These are phyloP conservation scores for Lateolabrax maculatus DNA, from an alignment of 2,797 vertebrate genomes.

Conservation along the genomic window DNA sequence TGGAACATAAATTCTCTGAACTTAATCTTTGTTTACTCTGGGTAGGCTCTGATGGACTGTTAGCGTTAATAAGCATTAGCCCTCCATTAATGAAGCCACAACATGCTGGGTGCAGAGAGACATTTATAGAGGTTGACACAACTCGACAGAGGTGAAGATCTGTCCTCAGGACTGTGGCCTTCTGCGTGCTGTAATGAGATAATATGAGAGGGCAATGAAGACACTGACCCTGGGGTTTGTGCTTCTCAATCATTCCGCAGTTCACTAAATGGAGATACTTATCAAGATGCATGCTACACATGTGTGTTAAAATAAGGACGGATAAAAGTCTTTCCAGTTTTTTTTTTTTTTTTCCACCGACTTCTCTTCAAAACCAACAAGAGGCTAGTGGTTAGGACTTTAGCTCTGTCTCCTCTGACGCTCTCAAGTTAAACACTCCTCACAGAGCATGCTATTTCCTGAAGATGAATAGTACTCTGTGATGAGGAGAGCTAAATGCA, in stretches of 20 bases:
- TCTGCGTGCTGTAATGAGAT: slow-evolving; percentile 60
- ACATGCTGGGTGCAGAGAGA: slow-evolving; percentile 57
- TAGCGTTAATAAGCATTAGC: slow-evolving; percentile 79
- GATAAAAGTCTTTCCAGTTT: neutral
- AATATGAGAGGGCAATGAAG: slow-evolving; percentile 52
- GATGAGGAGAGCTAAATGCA: slow-evolving; percentile 78
- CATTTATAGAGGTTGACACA: slow-evolving; percentile 75
- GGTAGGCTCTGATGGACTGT: slow-evolving; percentile 64
- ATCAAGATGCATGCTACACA: neutral
- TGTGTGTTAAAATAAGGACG: neutral
- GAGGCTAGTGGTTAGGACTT: slow-evolving; percentile 57
- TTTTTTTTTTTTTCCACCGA: slow-evolving; percentile 36
- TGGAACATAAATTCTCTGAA: slow-evolving; percentile 42
- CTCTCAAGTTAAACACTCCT: slow-evolving; percentile 72
- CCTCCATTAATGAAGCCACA: slow-evolving; percentile 48
- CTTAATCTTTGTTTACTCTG: slow-evolving; percentile 65
- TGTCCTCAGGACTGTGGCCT: slow-evolving; percentile 59
- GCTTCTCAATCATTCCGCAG: slow-evolving; percentile 28
- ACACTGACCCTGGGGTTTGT: slow-evolving; percentile 52
- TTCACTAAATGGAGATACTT: slow-evolving; percentile 26
- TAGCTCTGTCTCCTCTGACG: slow-evolving; percentile 49
- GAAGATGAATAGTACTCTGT: slow-evolving; percentile 75
- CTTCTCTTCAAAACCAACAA: slow-evolving; percentile 47
- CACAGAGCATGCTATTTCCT: slow-evolving; percentile 70
- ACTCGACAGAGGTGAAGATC: slow-evolving; percentile 70